phyloP scores from a whole-genome alignment of 2,888 invertebrate species.

The Alviniconcha strummeri region DNA sequence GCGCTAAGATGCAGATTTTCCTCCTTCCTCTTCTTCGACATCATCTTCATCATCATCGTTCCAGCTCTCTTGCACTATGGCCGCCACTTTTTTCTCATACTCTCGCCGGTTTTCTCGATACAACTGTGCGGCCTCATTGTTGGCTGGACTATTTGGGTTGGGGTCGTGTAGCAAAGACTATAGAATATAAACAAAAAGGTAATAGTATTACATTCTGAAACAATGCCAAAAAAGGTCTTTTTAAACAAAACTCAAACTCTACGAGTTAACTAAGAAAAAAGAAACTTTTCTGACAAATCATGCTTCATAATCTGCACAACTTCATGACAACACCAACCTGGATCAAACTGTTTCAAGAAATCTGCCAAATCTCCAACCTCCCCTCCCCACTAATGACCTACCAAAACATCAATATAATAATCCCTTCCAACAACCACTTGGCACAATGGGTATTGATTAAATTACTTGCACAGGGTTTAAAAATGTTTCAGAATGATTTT shows the following conservation, averaged over 20 bases:
- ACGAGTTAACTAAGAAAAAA: no score
- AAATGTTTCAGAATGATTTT: no score
- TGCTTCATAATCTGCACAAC: no score
- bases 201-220: neutral
- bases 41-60: conserved; percentile 68
- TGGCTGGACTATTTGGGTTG: conserved; percentile 99
- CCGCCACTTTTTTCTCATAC: conserved; percentile 99
- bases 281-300: no score
- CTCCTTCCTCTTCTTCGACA: conserved; percentile 46
- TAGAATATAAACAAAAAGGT: conserved; percentile 65
- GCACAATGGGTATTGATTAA: no score
- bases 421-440: no score
- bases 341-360: no score
- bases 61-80: conserved; percentile 99
- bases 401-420: no score
- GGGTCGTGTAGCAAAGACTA: conserved; percentile 99
- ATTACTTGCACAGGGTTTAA: no score
- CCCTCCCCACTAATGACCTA: no score
- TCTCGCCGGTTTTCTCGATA: conserved; percentile 99
- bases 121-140: conserved; percentile 98
- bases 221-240: neutral
- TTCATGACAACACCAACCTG: no score
- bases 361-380: no score
- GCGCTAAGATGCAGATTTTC: conserved; percentile 33
- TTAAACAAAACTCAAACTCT: neutral